Base-by-base conservation (phyloP, 2,888 invertebrate genomes). In the Platycnemis pennipes region DNA sequence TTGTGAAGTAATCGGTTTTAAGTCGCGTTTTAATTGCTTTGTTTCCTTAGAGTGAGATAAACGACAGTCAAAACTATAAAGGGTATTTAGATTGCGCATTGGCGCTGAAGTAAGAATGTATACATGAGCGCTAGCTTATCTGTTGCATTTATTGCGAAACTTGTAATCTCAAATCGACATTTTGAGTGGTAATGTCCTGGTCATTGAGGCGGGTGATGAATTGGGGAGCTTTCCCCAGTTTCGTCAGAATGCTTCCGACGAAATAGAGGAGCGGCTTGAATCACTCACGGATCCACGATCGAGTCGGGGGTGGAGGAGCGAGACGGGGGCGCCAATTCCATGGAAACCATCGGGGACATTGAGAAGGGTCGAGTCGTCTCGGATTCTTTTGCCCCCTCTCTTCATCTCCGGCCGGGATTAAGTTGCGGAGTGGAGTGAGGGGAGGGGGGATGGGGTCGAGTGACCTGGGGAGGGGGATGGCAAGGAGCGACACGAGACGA, bases 281-380 rank as follows among this genome's bases (percentile, higher is more conserved):
- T n/a, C 91, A 63, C 56, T 91, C 63, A 37, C 53, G 53, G 56
- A 37, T 63, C 63, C 19, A 8, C 26, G 13, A 49, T 49, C 7
- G 49, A 16, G 49, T 11, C 53, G 31, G n/a, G 7, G 26, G 19
- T 42, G 31, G 56, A 42, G 56, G 56, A 4, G 8, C 16, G 44
- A 44, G 44, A 13, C 42, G 3, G 19, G 53, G 42, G 42, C 63
- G 91, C 63, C 91, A 91, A 63, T 91, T 44, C 91, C 63, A 63
- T 91, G n/a, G 69, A 89, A 63, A 44, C 91, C 91, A 44, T 63
- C 44, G n/a, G 56, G 63, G 63, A 63, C 91, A 69, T 69, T 11
- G 56, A 89, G 89, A 87, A 46, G 87, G 87, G 87, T 45, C 87
- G 56, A 56, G 42, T 26, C 89, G 19, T 89, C 42, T 89, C 77